Evolutionary conservation across 2,888 invertebrate genomes (phyloP), one percentile per base, ranked within the genome.

Genomic region (Xestoiulus laeticollis): DNA sequence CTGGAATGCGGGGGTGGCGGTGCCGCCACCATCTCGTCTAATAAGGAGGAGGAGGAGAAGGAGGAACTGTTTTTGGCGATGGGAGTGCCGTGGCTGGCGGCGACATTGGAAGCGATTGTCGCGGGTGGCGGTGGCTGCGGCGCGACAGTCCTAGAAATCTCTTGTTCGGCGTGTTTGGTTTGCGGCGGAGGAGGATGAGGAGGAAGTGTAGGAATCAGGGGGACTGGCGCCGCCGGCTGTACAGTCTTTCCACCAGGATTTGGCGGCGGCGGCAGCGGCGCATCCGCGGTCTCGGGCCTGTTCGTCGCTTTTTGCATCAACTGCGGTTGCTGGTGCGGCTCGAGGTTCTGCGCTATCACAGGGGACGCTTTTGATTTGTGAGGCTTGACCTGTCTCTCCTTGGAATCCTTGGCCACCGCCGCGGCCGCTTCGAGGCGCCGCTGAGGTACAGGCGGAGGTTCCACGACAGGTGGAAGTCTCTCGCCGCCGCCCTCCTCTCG

Each of bases 291-390:
- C 6, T 38, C 38, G 3, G 38, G 38, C 38, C 6, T 38, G 38
- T 6, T 38, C 38, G 6, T 6, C 38, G 38, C 38, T 38, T 38
- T 3, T 38, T 38, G 48, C 14, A 14, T 48, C 14, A 48, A 48
- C 48, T 4, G 14, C 48, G 5, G 48, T 2, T 44, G 44, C n/a
- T n/a, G n/a, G n/a, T n/a, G 44, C 5, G 16, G 48, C 48, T 48
- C 48, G 19, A 48, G 48, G n/a, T 30, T 86, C 86, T 2, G 44
- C n/a, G 86, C 19, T 86, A 86, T 44, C 53, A 38, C 33, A 87
- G 87, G 87, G 16, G 68, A 26, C 68, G 78, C 33, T 87, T 87
- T 87, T 59, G 87, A 87, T 87, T 87, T 87, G 87, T 53, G 33
- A n/a, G 53, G 78, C 26, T 87, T 87, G 87, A 78, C 30, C 32